Evolutionary conservation across 2,888 invertebrate species (phyloP), one percentile per base, ranked within the genome.

Genomic region (Salticus scenicus): DNA sequence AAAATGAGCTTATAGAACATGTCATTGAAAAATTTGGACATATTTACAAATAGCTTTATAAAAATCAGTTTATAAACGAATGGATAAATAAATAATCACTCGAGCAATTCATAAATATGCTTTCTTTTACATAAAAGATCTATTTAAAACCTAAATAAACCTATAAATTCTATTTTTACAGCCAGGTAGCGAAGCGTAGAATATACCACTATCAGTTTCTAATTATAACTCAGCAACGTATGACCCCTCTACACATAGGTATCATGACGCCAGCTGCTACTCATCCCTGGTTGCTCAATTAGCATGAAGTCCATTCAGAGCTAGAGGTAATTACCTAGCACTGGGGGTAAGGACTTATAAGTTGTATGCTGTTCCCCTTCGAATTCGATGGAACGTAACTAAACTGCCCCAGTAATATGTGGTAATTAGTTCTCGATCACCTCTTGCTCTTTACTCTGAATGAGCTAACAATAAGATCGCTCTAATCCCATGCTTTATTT

Each of bases 211-310:
- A 78, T 78, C 78, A 57, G n/a, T 33, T 30, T 70, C 70, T 66
- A 78, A 78, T 78, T 78, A 64, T 42, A 57, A 64, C 63, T 42
- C 28, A 69, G 41, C 24, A 51, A 27, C 37, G 70, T 63, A 79
- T 64, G 74, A 74, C 67, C 74, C 81, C 81, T 81, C 42, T 12
- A 57, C 57, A 31, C 63, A 14, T 30, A 37, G 69, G 57, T 81
- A 81, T 80, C 73, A 80, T 73, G 73, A 80, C 73, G 74, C 81
- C 81, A 81, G 81, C 81, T 81, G 81, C 74, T 69, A 33, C 20
- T 57, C 57, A 57, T 20, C 57, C 57, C 69, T 69, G 81, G 81
- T 74, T 70, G 74, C 81, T 81, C 81, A 81, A 81, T 81, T 81
- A 81, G 74, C 81, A 81, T 51, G 57, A 69, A 74, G 30, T 69